Evolutionary conservation across 2,888 invertebrate species (phyloP).

Genomic region (Brenthis hecate): DNA sequence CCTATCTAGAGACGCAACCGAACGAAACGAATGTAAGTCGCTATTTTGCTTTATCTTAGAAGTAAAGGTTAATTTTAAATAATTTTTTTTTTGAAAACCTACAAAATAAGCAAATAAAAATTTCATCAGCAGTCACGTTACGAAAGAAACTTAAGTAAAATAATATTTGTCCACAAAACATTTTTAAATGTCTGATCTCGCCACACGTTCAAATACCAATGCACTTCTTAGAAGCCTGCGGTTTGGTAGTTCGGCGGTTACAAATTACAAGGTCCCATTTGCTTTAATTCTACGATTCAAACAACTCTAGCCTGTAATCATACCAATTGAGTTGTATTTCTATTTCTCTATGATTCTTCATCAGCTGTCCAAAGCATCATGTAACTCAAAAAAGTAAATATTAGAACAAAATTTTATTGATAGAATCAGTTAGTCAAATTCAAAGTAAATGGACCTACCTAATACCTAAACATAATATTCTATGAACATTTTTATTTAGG

Average conservation of each 20-base stretch:
- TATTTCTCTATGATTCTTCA: conserved; percentile 31
- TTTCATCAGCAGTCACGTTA: no score
- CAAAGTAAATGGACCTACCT: no score
- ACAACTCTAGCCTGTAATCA: conserved; percentile 76
- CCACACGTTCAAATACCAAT: conserved; percentile 6
- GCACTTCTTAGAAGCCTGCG: conserved; percentile 57
- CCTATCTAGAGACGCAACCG: no score
- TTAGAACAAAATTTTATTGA: neutral
- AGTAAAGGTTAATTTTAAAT: no score
- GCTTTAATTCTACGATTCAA: conserved; percentile 70
- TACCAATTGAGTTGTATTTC: conserved; percentile 43
- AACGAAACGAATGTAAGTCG: no score
- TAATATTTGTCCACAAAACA: neutral
- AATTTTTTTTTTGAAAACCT: no score
- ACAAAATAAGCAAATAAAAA: no score
- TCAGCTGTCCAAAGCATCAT: conserved; percentile 9
- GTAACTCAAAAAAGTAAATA: neutral
- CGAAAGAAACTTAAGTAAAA: no score
- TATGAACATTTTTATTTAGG: no score
- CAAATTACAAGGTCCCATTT: conserved; percentile 73
- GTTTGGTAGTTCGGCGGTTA: conserved; percentile 52
- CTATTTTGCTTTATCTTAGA: no score
- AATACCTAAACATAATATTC: no score
- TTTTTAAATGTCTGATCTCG: conserved; percentile 36
- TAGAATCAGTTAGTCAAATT: neutral